Conservation (phyloP, 2,797 vertebrate genomes). For the Microhierax caerulescens region DNA sequence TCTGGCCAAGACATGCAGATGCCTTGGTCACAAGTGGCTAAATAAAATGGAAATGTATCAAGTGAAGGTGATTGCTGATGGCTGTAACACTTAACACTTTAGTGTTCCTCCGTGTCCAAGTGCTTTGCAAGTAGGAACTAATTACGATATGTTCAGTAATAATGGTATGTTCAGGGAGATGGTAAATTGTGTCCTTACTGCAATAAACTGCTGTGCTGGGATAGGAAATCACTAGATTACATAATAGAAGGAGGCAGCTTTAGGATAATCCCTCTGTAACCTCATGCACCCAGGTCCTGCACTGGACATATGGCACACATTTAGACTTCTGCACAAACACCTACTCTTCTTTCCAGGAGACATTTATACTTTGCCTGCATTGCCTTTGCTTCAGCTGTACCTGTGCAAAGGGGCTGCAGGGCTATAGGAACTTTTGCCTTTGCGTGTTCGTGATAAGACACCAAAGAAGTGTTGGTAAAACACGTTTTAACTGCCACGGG, state of each 20-base stretch:
- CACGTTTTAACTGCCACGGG: neutral
- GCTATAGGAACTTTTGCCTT: neutral
- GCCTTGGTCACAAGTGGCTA: neutral
- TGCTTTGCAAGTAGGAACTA: neutral
- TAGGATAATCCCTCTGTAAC: neutral
- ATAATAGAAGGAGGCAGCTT: neutral
- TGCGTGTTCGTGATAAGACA: neutral
- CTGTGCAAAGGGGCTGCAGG: neutral
- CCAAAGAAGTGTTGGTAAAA: neutral
- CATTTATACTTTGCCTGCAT: neutral
- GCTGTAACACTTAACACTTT: neutral
- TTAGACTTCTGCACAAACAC: neutral
- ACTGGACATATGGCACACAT: neutral
- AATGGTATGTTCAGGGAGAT: neutral
- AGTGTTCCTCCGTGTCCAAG: neutral
- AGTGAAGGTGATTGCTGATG: neutral
- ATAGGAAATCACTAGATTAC: neutral
- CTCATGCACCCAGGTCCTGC: neutral
- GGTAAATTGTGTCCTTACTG: neutral
- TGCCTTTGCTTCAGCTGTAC: neutral
- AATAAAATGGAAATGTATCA: neutral
- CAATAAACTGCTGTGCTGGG: neutral
- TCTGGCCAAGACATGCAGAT: rapidly evolving
- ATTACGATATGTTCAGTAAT: neutral
- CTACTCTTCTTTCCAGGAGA: neutral